A percentile compares a stretch with the other conserved stretches of the same genome.
Evolutionary conservation across 2,888 invertebrate genomes (phyloP).

Genomic region (Sericinus montela): DNA sequence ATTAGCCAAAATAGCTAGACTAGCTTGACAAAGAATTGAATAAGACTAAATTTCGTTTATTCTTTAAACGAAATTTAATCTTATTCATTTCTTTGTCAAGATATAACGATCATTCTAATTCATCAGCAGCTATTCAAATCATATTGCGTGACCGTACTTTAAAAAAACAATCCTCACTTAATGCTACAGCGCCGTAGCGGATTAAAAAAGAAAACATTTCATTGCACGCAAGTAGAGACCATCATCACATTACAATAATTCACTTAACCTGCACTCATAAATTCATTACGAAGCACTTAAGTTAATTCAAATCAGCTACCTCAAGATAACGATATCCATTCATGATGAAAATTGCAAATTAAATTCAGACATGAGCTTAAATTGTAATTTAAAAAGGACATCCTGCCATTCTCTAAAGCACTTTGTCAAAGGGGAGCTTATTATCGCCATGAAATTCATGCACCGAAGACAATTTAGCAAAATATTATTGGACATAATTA

Average conservation of each 20-base stretch:
- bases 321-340: slow-evolving; percentile 4
- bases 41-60: too few relatives aligned
- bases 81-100: too few relatives aligned
- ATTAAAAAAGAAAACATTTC: background rate
- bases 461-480: background rate
- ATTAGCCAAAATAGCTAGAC: too few relatives aligned
- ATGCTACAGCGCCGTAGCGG: background rate
- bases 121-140: background rate
- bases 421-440: background rate
- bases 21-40: too few relatives aligned
- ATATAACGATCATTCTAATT: too few relatives aligned
- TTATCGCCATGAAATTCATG: background rate
- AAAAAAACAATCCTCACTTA: background rate
- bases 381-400: slow-evolving; percentile 12
- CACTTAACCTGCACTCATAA: slow-evolving; percentile 12
- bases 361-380: slow-evolving; percentile 5
- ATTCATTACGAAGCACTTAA: slow-evolving; percentile 18
- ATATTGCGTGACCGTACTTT: background rate
- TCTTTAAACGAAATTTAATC: too few relatives aligned
- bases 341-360: slow-evolving; percentile 9
- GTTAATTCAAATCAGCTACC: slow-evolving; percentile 7
- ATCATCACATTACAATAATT: slow-evolving; percentile 5
- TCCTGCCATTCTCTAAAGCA: slow-evolving; percentile 1
- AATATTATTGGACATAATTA: background rate
- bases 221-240: background rate